These are phyloP conservation scores for Philhelius pedissequus DNA, from an alignment of 2,888 invertebrate species.

Conservation along the genomic window DNA sequence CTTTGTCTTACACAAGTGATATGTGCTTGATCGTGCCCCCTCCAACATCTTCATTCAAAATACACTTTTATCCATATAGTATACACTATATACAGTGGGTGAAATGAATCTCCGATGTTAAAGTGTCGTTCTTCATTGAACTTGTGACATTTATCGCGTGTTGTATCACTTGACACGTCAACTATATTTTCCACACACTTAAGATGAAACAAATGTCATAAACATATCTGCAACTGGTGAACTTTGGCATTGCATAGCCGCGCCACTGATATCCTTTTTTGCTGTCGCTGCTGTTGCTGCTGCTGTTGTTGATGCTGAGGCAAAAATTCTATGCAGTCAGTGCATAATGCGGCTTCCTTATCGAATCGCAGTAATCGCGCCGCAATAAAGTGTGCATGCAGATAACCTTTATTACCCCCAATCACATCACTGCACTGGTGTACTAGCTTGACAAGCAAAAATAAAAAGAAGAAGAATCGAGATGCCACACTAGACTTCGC, in stretches of 20 bases:
- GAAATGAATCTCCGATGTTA: conserved; percentile 28
- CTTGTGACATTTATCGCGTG: conserved; percentile 61
- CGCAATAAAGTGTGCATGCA: conserved; percentile 55
- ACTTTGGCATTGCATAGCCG: conserved; percentile 45
- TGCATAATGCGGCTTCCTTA: conserved; percentile 33
- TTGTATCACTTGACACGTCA: conserved; percentile 60
- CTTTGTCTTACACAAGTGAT: not conserved
- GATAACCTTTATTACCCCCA: conserved; percentile 56
- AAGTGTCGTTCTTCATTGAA: conserved; percentile 47
- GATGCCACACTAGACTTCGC: conserved; percentile 24
- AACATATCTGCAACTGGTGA: conserved; percentile 60
- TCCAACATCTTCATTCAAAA: not conserved
- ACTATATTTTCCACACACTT: conserved; percentile 62
- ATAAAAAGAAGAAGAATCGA: not conserved
- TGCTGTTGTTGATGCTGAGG: not conserved
- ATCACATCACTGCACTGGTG: conserved; percentile 24
- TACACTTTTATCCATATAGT: not conserved
- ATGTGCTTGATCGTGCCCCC: conserved; percentile 45
- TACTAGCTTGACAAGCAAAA: not conserved
- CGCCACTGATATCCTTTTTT: conserved; percentile 11
- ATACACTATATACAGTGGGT: not conserved
- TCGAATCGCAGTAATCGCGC: conserved; percentile 65
- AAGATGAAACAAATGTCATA: conserved; percentile 66
- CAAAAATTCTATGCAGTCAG: conserved; percentile 19
- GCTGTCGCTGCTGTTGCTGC: not conserved